Base-by-base conservation (phyloP, 2,113 vertebrate genomes). In the Xyliphius kryptos region DNA sequence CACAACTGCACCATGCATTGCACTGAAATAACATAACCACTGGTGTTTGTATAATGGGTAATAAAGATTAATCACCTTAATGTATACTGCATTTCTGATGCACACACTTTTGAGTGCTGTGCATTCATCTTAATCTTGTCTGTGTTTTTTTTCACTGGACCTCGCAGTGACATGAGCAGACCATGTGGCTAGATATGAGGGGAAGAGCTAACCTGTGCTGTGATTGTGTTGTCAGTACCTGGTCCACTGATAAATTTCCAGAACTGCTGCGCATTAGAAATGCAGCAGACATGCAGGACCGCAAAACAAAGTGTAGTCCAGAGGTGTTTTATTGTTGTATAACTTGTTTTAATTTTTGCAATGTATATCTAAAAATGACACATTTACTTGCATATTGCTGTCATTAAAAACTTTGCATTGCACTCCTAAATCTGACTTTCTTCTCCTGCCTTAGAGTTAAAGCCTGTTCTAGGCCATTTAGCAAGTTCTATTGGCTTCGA, bases 351-450 rank as follows among this genome's bases (percentile, higher is more conserved):
- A 73, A 67, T 71, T 53, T 44, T 68, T 52, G 71, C 38, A 51
- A 58, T 74, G 68, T 73, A 52, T 59, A 57, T 52, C 61, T 69
- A 56, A 66, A 16, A 61, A 56, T 65, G 49, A 63, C 53, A 20
- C 61, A 17, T 67, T 66, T 68, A 17, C 43, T 56, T 79, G 67
- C 66, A 69, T 70, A 68, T 67, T 73, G 67, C 67, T 73, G 74
- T 66, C 66, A 78, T 76, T 80, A 80, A 80, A 80, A 26, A 63
- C 6, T 49, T 69, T 66, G 65, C 73, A 69, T 70, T 73, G 63
- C 73, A 73, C 53, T n/a, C n/a, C n/a, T 57, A 6, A 46, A 46
- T 14, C 43, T 63, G 16, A 63, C n/a, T n/a, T n/a, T n/a, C n/a
- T n/a, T n/a, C n/a, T n/a, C n/a, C n/a, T n/a, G n/a, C n/a, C n/a